Evolutionary conservation across 2,113 vertebrate genomes (phyloP), one percentile per base, ranked within the genome.

Genomic region (Dicaeum eximium): DNA sequence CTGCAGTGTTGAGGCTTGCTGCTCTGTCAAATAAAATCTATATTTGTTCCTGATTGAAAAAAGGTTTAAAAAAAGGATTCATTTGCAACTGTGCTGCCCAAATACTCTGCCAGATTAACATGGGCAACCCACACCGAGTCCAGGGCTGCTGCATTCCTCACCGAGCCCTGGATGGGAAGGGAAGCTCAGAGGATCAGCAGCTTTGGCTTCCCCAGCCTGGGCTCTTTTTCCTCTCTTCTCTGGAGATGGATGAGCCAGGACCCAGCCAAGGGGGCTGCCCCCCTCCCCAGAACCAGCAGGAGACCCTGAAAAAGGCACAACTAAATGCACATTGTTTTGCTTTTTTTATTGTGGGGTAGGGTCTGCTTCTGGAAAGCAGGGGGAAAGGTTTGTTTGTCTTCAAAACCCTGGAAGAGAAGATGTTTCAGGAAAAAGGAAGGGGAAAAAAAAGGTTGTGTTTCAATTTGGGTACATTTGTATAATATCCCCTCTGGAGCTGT

Each of bases 401-500:
- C 48, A 80, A 61, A 83, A 50, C 30, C 75, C 69, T 80, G 47
- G 40, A 80, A 86, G 90, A 48, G 53, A 90, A 61, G 75, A 77
- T 83, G 42, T 88, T 96, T 90, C 85, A 73, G 54, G 28, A 71
- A 51, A 48, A 93, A 77, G 35, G 35, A 48, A 27, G 7, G 17
- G 38, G 7, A 6, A 42, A 50, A 23, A 64, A 71, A 15, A 6
- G 18, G 45, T 73, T 64, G 44, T 91, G 70, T 89, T 95, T 94
- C 78, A 80, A 28, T 93, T 79, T 90, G 70, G 62, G 58, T 85
- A 58, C 71, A 53, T 87, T 91, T 70, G 30, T 91, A 31, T 85
- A 90, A 91, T 91, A 93, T 87, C 62, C 86, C 77, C 91, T 80
- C 72, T 77, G 93, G 96, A 92, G 87, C 62, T 96, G 91, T 94